Base-by-base conservation (phyloP, 1,140 invertebrate genomes). In the Aphelenchoides fujianensis region DNA sequence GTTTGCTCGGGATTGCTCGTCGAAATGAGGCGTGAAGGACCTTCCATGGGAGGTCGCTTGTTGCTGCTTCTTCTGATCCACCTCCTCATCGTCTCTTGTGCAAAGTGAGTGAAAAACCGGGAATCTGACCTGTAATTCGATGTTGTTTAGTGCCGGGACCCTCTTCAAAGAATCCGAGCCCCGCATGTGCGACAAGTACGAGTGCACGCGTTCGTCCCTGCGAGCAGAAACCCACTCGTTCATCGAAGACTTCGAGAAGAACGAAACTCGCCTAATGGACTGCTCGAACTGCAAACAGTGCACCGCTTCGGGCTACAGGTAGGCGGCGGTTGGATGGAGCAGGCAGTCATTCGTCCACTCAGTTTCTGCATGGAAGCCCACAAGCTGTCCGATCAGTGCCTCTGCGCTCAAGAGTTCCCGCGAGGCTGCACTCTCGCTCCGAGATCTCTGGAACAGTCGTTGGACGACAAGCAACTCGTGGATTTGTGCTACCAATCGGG, bases 271-370 rank as follows among this genome's bases (percentile, higher is more conserved):
- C n/a, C 63, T 41, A 66, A 23, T 59, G 12, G 32, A 66, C 23
- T 71, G 70, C 70, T 30, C 28, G 0, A 32, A 62, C 0, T 71
- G 70, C n/a, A 48, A 28, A 0, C 69, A 71, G 19, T 71, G 70
- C 68, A 71, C 70, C 19, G 66, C 27, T 5, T 72, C 48, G 16
- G 70, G 70, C 1, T 71, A 71, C 68, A 71, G 69, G 69, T 70
- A 71, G 31, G 30, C 7, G 72, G 30, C 19, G 16, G n/a, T n/a
- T n/a, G n/a, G n/a, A n/a, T n/a, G n/a, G n/a, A n/a, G n/a, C n/a
- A n/a, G n/a, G n/a, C n/a, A n/a, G n/a, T n/a, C n/a, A n/a, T n/a
- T n/a, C n/a, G n/a, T n/a, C n/a, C n/a, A n/a, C n/a, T n/a, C n/a
- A n/a, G 34, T 35, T n/a, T 35, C 72, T 70, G n/a, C n/a, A 28